Evolutionary conservation across 2,797 vertebrate species (phyloP).

Genomic region (Geotrypetes seraphini): DNA sequence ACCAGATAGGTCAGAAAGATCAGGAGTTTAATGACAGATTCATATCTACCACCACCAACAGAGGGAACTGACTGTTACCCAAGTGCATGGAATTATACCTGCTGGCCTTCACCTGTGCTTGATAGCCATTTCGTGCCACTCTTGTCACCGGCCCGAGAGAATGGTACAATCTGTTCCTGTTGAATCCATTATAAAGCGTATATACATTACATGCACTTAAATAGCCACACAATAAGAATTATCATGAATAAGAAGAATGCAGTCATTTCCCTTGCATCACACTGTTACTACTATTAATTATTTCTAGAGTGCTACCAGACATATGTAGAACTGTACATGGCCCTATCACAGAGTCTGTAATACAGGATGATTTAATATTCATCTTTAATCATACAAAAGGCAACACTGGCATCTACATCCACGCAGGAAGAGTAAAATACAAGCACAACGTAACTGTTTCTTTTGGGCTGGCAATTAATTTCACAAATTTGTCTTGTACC

Average conservation of each 20-base stretch:
- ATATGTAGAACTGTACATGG: slow-evolving; percentile 4
- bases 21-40: slow-evolving; percentile 28
- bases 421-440: too few species aligned
- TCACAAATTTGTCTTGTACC: neutral
- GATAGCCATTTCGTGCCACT: slow-evolving; percentile 92
- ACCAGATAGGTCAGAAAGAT: slow-evolving; percentile 39
- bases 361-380: too few species aligned
- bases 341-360: too few species aligned
- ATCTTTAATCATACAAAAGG: too few species aligned
- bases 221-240: slow-evolving; percentile 39
- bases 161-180: slow-evolving; percentile 98
- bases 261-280: slow-evolving; percentile 11
- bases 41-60: slow-evolving; percentile 56
- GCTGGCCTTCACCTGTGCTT: slow-evolving; percentile 93
- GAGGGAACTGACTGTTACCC: slow-evolving; percentile 40
- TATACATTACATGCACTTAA: slow-evolving; percentile 49
- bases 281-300: slow-evolving; percentile 7
- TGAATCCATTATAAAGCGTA: slow-evolving; percentile 76
- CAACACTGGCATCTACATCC: neutral
- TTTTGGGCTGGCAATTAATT: too few species aligned
- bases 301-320: too few species aligned
- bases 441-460: too few species aligned
- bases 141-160: slow-evolving; percentile 95
- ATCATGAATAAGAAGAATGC: slow-evolving; percentile 38
- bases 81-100: slow-evolving; percentile 75